Base-by-base conservation (phyloP, 1,140 invertebrate species). In the Ylistrum balloti region DNA sequence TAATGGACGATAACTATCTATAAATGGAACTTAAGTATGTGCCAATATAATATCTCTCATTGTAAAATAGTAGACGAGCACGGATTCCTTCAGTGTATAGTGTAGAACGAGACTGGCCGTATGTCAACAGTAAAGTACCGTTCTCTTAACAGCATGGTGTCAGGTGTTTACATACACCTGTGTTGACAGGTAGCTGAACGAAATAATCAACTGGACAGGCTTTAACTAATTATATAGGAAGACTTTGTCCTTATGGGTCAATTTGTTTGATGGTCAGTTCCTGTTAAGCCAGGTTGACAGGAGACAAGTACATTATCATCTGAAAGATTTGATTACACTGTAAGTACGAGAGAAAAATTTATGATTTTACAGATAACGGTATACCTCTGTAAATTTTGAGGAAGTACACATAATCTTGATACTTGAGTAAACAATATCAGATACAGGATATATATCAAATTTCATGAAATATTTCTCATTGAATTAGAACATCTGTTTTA, bases 191-290 rank as follows among this genome's bases (percentile, higher is more conserved):
- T 74, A 74, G n/a, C 56, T 74, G 3, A 74, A 74, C 56, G 56
- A 28, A 20, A n/a, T 74, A 74, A 74, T 74, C 56, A 28, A 22
- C 56, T 28, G 56, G 15, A 74, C n/a, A 74, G n/a, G 56, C 35
- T 28, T n/a, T 74, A 74, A 74, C n/a, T 74, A 74, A 74, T n/a
- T 74, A 74, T 74, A 28, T 74, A 74, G 22, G 56, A 74, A 74
- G 22, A 28, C 22, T 45, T 17, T 74, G 56, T 74, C 56, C 56
- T 74, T 28, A 74, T 74, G 41, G 41, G 56, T 74, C 56, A 74
- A 3, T 74, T 74, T 74, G 56, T n/a, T 5, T 74, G 56, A 28
- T 74, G 56, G 22, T n/a, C 56, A 74, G 56, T 74, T 17, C n/a
- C n/a, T 13, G 5, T 74, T 9, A 28, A 28, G 56, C 5, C 56